A percentile compares a stretch with the other conserved stretches of the same genome.
Conservation (phyloP, 2,797 vertebrate genomes). For the Melopsittacus undulatus region DNA sequence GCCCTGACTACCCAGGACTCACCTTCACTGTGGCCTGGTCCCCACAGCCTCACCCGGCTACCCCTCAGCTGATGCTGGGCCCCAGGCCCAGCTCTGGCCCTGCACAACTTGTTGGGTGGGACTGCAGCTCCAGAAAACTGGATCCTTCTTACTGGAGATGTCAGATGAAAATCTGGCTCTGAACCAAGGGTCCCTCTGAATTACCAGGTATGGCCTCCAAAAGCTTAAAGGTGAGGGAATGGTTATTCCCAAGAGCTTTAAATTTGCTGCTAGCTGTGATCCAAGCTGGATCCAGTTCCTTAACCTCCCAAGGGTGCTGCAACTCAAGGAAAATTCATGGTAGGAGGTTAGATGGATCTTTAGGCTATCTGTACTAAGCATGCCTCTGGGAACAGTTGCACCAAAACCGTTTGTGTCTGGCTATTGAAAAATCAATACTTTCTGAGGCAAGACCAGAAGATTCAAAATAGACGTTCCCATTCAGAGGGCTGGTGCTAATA, state of each 20-base stretch:
- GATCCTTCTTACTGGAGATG: background rate
- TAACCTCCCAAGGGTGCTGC: background rate
- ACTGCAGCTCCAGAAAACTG: background rate
- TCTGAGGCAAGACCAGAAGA: background rate
- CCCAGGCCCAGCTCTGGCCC: too few relatives aligned
- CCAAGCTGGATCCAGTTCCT: background rate
- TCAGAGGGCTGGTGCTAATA: background rate
- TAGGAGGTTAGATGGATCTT: background rate
- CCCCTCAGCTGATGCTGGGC: background rate
- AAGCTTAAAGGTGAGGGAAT: background rate
- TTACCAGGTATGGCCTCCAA: background rate
- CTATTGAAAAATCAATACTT: background rate
- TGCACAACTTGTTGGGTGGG: fast-evolving
- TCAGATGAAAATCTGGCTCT: background rate
- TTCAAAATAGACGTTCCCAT: background rate
- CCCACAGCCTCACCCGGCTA: fast-evolving
- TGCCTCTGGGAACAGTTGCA: background rate
- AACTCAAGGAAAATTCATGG: background rate
- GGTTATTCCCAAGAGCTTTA: background rate
- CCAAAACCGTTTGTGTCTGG: background rate
- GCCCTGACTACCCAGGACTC: fast-evolving
- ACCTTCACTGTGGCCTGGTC: background rate
- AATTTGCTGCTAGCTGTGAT: background rate
- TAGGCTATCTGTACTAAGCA: background rate
- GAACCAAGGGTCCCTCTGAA: background rate